Percentiles rank a stretch among this genome's conserved stretches.
These are phyloP conservation scores for Polydrusus tereticollis DNA, from an alignment of 2,888 invertebrate species.

Conservation along the genomic window DNA sequence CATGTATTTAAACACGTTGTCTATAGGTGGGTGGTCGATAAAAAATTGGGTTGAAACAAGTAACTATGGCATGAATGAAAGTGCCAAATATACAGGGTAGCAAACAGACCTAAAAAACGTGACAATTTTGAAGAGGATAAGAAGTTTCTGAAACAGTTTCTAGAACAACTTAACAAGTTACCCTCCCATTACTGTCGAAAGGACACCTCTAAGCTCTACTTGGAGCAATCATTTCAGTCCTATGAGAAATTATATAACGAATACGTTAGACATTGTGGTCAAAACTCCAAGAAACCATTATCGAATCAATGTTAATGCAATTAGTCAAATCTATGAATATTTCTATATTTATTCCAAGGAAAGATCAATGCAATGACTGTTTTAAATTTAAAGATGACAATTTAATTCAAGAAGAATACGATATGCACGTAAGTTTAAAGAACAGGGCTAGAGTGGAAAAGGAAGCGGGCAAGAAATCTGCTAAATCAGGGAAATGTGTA, in stretches of 20 bases:
- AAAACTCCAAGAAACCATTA: too few species aligned
- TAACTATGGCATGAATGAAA: slow-evolving; percentile 17
- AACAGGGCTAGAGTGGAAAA: too few species aligned
- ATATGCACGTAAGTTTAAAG: too few species aligned
- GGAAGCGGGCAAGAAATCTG: too few species aligned
- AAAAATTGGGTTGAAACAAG: slow-evolving; percentile 18
- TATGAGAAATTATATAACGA: slow-evolving; percentile 17
- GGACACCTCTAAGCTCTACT: slow-evolving; percentile 10
- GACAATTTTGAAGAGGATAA: background rate
- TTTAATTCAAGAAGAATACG: background rate
- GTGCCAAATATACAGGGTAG: background rate
- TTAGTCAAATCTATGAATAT: too few species aligned
- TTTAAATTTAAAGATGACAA: slow-evolving; percentile 12
- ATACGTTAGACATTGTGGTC: background rate
- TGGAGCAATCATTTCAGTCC: slow-evolving; percentile 29
- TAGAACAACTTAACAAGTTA: slow-evolving; percentile 12
- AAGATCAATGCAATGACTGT: slow-evolving; percentile 24
- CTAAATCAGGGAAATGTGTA: too few species aligned
- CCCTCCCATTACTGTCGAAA: slow-evolving; percentile 16
- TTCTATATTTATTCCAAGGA: background rate
- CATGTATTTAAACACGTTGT: slow-evolving; percentile 11
- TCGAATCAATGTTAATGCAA: too few species aligned
- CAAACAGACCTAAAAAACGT: background rate
- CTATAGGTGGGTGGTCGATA: slow-evolving; percentile 21
- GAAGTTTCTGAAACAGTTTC: background rate